A percentile compares a stretch with the other conserved stretches of the same genome.
Evolutionary conservation across 2,797 vertebrate species (phyloP).

Genomic region (Falco naumanni): DNA sequence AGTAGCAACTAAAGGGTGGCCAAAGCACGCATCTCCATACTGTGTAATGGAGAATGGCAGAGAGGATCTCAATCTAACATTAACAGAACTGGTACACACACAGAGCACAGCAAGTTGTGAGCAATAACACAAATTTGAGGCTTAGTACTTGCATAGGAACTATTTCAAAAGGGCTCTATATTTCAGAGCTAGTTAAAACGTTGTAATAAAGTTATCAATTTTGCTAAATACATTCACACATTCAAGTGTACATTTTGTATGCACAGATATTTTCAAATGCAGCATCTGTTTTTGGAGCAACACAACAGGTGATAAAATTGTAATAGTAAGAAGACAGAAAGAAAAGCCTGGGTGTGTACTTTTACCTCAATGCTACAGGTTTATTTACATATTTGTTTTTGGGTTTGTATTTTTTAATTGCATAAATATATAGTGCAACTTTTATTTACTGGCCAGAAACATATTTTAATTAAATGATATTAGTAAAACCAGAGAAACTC

Average conservation of each 20-base stretch:
- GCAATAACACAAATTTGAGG: neutral
- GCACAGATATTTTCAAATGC: neutral
- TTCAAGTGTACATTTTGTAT: neutral
- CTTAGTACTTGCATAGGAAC: neutral
- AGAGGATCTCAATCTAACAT: neutral
- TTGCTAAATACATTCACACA: neutral
- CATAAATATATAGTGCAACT: neutral
- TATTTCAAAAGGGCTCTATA: neutral
- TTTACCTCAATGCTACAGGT: neutral
- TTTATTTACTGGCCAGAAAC: neutral
- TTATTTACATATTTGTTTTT: neutral
- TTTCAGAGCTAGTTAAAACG: neutral
- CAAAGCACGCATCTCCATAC: neutral
- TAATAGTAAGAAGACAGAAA: neutral
- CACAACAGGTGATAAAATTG: neutral
- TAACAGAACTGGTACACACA: neutral
- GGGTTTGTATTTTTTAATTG: neutral
- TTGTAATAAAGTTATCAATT: neutral
- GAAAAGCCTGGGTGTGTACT: neutral
- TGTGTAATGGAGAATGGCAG: neutral
- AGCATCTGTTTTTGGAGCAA: neutral
- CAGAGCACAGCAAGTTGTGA: neutral
- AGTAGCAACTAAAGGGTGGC: neutral
- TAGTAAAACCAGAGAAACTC: conserved; percentile 14
- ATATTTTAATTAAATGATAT: neutral